phyloP scores from a whole-genome alignment of 2,797 vertebrate species.

The Sardinella longiceps region DNA sequence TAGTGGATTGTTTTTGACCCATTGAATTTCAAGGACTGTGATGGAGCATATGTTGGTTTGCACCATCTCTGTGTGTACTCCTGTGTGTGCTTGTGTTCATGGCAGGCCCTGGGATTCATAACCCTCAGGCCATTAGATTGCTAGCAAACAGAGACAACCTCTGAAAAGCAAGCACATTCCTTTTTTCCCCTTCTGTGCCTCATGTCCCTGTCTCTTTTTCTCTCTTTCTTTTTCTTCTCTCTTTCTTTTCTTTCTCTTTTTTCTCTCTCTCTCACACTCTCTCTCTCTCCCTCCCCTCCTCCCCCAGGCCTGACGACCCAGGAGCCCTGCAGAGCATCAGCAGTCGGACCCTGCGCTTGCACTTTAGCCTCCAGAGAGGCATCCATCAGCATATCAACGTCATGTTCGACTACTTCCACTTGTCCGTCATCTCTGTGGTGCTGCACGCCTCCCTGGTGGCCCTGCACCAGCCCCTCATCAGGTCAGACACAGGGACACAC shows the following conservation, averaged over 20 bases:
- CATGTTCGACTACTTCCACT: slow-evolving; percentile 99
- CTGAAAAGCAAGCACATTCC: background rate
- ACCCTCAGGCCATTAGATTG: background rate
- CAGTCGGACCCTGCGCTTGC: slow-evolving; percentile 91
- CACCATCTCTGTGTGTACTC: background rate
- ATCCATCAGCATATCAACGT: slow-evolving; percentile 97
- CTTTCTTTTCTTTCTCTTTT: background rate
- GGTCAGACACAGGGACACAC: slow-evolving; percentile 70
- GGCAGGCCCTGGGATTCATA: too few relatives aligned
- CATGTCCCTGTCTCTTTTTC: background rate
- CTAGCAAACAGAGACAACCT: background rate
- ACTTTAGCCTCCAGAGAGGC: slow-evolving; percentile 94
- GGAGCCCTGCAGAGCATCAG: slow-evolving; percentile 94
- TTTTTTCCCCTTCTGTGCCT: background rate
- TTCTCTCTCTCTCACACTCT: background rate
- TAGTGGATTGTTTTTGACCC: background rate
- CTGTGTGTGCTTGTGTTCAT: background rate
- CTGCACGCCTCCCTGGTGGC: slow-evolving; percentile 96
- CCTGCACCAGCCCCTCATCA: slow-evolving; percentile 96
- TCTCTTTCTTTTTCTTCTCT: background rate
- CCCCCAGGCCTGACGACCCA: slow-evolving; percentile 86
- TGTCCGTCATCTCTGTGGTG: slow-evolving; percentile 92
- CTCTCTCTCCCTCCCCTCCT: slow-evolving; percentile 4
- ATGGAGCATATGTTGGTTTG: background rate
- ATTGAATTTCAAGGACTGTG: background rate